Conservation (phyloP, 2,888 invertebrate species). For the Drosophila hamatofila region DNA sequence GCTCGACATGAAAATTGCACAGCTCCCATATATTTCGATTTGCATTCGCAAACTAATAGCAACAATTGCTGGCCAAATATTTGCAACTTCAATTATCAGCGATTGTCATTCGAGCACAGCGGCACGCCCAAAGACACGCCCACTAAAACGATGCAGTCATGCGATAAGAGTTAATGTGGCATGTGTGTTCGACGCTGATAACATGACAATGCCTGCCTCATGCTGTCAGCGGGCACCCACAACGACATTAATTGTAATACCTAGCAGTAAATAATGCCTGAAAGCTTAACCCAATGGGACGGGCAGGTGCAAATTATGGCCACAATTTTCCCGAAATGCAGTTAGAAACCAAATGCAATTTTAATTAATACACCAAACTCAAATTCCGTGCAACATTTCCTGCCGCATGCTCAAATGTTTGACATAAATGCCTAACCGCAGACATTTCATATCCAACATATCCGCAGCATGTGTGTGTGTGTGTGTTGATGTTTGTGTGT, state of each 20-base stretch:
- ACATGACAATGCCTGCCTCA: not conserved
- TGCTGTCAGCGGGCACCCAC: not conserved
- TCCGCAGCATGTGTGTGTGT: slow-evolving; percentile 39
- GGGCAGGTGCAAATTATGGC: slow-evolving; percentile 38
- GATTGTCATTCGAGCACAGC: slow-evolving; percentile 12
- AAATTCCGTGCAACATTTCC: slow-evolving; percentile 27
- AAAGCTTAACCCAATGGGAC: slow-evolving; percentile 5
- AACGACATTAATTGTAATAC: slow-evolving; percentile 24
- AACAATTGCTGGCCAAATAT: not conserved
- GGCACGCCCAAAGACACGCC: not conserved
- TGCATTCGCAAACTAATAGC: not conserved
- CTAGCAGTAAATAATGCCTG: not conserved
- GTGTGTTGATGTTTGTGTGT: slow-evolving; percentile 12
- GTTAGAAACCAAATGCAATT: slow-evolving; percentile 63
- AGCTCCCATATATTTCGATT: not conserved
- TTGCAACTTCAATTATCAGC: slow-evolving; percentile 3
- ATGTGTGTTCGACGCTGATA: slow-evolving; percentile 34
- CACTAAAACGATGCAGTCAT: slow-evolving; percentile 1
- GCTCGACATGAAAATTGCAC: not conserved
- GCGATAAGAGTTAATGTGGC: slow-evolving; percentile 31
- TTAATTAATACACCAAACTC: slow-evolving; percentile 62
- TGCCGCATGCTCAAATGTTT: slow-evolving; percentile 27
- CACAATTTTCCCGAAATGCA: slow-evolving; percentile 30
- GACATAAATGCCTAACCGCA: slow-evolving; percentile 56
- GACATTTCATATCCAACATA: slow-evolving; percentile 60